A percentile compares a stretch with the other conserved stretches of the same genome.
These are phyloP conservation scores for Bursaphelenchus okinawaensis DNA, from an alignment of 2,888 invertebrate species.

Conservation along the genomic window DNA sequence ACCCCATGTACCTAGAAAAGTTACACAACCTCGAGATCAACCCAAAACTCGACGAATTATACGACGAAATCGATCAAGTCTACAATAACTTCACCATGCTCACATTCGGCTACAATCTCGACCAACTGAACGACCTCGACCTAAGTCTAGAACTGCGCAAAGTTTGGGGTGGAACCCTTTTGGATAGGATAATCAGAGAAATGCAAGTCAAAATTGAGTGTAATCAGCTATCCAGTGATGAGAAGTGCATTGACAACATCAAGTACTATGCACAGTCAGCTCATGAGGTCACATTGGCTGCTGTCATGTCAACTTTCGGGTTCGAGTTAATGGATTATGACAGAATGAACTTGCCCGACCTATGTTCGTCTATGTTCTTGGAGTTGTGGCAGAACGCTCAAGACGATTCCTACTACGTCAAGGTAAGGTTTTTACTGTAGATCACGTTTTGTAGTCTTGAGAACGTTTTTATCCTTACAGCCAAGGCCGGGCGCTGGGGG, in stretches of 20 bases:
- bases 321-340: not conserved
- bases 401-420: not conserved
- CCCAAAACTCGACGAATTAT: not conserved
- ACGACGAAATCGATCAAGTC: not conserved
- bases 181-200: not conserved
- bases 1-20: not conserved
- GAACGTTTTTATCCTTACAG: no score
- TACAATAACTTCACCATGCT: not conserved
- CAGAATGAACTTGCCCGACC: not conserved
- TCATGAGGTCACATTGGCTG: not conserved
- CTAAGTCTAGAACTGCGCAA: not conserved
- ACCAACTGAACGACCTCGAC: not conserved
- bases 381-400: not conserved
- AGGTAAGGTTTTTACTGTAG: no score
- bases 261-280: slow-evolving; percentile 1
- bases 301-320: not conserved
- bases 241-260: not conserved
- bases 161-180: not conserved
- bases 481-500: no score
- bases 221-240: not conserved
- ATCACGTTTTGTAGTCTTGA: no score
- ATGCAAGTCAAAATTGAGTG: not conserved
- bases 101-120: not conserved
- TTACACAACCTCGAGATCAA: not conserved
- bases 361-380: not conserved